Evolutionary conservation across 2,113 vertebrate species (phyloP).

Genomic region (Paedocypris sp.): DNA sequence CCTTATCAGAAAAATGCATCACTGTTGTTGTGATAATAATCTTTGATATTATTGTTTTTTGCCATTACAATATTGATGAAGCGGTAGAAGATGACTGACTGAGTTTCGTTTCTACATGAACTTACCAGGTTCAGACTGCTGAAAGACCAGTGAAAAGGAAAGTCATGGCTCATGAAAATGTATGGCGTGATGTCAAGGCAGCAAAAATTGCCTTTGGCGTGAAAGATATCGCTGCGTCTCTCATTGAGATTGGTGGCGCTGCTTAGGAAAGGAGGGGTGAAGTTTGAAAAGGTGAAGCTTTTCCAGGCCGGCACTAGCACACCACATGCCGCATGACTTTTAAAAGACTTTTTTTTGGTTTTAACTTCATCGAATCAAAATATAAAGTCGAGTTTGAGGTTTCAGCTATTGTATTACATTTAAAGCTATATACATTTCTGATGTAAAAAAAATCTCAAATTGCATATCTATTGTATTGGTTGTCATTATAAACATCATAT

Average conservation of each 20-base stretch:
- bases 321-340: background rate
- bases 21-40: constrained; percentile 24
- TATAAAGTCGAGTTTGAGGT: too few relatives aligned
- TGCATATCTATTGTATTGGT: too few relatives aligned
- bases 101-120: constrained; percentile 5
- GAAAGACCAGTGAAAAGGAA: constrained; percentile 22
- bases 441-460: too few relatives aligned
- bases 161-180: constrained; percentile 36
- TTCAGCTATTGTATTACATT: too few relatives aligned
- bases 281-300: constrained; percentile 8
- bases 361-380: too few relatives aligned
- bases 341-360: too few relatives aligned
- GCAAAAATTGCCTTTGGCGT: constrained; percentile 24
- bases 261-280: constrained; percentile 9
- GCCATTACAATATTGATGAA: too few relatives aligned
- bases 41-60: too few relatives aligned
- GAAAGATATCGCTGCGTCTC: constrained; percentile 28
- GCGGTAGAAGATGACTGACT: constrained; percentile 40
- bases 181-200: constrained; percentile 15
- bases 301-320: background rate
- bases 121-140: constrained; percentile 29
- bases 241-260: constrained; percentile 22
- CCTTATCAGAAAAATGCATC: constrained; percentile 22
- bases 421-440: too few relatives aligned
- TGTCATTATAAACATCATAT: background rate